Conservation (phyloP, 2,113 vertebrate genomes). For the Anser brachyrhynchus region DNA sequence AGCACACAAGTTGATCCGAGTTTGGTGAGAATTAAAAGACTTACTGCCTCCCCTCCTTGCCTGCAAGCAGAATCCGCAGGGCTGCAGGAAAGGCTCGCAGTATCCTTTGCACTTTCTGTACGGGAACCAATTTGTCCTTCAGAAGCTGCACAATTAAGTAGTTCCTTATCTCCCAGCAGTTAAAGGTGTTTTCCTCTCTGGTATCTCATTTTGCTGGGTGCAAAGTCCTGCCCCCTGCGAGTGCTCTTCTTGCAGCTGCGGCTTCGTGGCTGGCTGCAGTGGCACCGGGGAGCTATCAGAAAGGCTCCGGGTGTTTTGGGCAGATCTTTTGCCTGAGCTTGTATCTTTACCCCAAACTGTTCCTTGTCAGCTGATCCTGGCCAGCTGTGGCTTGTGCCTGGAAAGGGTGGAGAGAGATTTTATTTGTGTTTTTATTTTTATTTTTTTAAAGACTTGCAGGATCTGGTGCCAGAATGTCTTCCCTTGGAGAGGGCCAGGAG, state of each 20-base stretch:
- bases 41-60: background rate
- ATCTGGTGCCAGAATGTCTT: background rate
- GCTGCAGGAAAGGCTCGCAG: background rate
- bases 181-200: background rate
- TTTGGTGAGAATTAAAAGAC: background rate
- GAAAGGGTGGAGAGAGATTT: background rate
- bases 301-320: background rate
- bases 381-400: constrained; percentile 8
- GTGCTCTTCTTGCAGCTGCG: background rate
- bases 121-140: background rate
- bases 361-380: constrained; percentile 23
- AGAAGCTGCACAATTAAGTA: background rate
- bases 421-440: background rate
- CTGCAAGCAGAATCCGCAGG: background rate
- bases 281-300: rapidly evolving
- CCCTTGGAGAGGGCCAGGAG: background rate
- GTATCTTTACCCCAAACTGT: background rate
- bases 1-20: background rate
- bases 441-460: background rate
- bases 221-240: background rate
- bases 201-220: background rate
- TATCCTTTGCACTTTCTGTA: background rate
- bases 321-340: constrained; percentile 18
- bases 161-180: background rate
- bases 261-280: background rate